Percentiles rank a stretch among this genome's conserved stretches.
phyloP scores from a whole-genome alignment of 2,113 vertebrate species.

The Taurulus bubalis region DNA sequence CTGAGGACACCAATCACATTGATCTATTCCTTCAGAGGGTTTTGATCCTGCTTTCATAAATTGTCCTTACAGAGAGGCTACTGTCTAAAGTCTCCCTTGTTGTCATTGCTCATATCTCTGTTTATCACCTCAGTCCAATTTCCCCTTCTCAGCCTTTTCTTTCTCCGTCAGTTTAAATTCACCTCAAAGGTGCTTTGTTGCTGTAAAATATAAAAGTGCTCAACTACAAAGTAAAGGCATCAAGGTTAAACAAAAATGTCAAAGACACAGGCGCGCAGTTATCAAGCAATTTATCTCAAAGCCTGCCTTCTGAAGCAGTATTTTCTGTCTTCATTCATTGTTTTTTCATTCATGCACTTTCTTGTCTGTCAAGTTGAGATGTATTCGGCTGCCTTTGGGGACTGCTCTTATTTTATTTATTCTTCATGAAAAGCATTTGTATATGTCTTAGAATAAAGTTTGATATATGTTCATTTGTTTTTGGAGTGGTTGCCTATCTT shows the following conservation, averaged over 20 bases:
- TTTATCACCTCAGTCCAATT: constrained; percentile 1
- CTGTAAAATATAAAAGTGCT: background rate
- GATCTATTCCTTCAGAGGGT: constrained; percentile 10
- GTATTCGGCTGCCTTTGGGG: background rate
- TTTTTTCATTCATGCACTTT: background rate
- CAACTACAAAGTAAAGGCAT: background rate
- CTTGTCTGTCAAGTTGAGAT: background rate
- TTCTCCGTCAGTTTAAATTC: constrained; percentile 12
- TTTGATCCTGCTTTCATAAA: background rate
- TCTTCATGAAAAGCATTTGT: background rate
- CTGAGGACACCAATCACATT: constrained; percentile 23
- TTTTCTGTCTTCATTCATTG: background rate
- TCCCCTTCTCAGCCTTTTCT: background rate
- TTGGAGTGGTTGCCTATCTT: background rate
- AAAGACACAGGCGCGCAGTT: background rate
- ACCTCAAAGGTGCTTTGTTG: background rate
- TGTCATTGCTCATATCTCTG: background rate
- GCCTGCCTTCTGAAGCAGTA: background rate
- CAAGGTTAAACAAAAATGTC: background rate
- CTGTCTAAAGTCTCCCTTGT: background rate
- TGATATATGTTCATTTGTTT: background rate
- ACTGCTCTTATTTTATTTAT: background rate
- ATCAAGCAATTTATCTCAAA: background rate
- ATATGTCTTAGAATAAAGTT: background rate
- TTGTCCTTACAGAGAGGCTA: background rate